Conservation (phyloP, 2,113 vertebrate species). For the Orthochromis malagaraziensis region DNA sequence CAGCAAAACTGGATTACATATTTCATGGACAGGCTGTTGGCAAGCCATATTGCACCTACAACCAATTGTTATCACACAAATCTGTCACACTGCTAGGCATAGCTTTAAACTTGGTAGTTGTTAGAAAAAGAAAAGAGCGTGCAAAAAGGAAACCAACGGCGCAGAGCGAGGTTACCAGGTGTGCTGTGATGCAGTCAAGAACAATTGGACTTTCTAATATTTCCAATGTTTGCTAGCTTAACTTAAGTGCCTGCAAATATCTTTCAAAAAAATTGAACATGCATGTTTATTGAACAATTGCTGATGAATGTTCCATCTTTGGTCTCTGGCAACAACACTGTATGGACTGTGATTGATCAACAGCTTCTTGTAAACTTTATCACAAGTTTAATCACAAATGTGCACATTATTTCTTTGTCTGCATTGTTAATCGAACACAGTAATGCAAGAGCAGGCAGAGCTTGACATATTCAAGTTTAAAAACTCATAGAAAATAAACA, state of each 20-base stretch:
- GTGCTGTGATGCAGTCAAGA: background rate
- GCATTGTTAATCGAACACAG: background rate
- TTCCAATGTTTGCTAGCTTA: background rate
- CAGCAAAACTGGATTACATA: background rate
- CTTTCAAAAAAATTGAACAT: background rate
- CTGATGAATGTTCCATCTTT: background rate
- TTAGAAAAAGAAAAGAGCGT: background rate
- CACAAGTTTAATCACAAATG: background rate
- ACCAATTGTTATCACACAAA: background rate
- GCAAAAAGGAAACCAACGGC: background rate
- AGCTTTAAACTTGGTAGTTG: background rate
- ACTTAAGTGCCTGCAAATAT: background rate
- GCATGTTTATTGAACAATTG: background rate
- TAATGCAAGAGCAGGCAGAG: background rate
- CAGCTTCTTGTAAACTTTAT: background rate
- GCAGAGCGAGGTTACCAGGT: background rate
- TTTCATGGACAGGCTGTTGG: background rate
- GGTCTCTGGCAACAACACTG: background rate
- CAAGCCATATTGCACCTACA: background rate
- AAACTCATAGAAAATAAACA: background rate
- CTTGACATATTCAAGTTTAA: background rate
- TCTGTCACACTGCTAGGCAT: background rate
- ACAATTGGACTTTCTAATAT: background rate
- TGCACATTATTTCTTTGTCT: background rate
- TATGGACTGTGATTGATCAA: background rate